These are phyloP conservation scores for Buphagus erythrorhynchus DNA, from an alignment of 2,797 vertebrate species.

Conservation along the genomic window DNA sequence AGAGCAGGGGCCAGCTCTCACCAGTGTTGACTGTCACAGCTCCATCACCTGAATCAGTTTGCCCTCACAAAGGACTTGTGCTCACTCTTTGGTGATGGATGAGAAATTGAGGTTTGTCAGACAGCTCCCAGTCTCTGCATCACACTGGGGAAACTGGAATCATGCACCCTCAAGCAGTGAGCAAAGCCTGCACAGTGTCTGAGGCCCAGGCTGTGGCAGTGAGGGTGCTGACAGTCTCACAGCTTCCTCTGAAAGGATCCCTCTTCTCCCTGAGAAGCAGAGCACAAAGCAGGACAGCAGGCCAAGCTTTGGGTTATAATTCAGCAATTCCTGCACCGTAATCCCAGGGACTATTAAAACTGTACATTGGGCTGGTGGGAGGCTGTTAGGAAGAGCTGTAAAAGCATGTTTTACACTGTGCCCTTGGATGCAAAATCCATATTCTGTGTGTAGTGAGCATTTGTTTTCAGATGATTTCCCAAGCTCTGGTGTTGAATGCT, in stretches of 20 bases:
- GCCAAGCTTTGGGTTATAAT: not conserved
- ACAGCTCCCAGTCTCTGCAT: not conserved
- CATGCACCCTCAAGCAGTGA: no score
- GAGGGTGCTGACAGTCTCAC: not conserved
- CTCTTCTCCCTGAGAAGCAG: not conserved
- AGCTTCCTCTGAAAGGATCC: not conserved
- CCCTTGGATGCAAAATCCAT: not conserved
- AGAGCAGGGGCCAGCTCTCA: not conserved
- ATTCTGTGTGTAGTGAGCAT: not conserved
- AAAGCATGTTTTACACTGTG: not conserved
- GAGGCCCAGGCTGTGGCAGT: not conserved
- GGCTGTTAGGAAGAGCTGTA: not conserved
- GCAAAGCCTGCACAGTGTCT: not conserved
- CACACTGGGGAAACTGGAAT: not conserved
- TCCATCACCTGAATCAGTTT: not conserved
- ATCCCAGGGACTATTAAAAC: not conserved
- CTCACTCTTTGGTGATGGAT: not conserved
- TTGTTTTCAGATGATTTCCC: slow-evolving; percentile 33
- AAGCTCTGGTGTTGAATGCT: not conserved
- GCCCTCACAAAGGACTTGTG: not conserved
- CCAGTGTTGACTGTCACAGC: not conserved
- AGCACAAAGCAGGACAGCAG: not conserved
- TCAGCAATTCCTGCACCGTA: not conserved
- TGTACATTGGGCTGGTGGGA: not conserved
- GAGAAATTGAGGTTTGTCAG: not conserved